phyloP scores from a whole-genome alignment of 2,113 vertebrate genomes.

The Pelobates fuscus region DNA sequence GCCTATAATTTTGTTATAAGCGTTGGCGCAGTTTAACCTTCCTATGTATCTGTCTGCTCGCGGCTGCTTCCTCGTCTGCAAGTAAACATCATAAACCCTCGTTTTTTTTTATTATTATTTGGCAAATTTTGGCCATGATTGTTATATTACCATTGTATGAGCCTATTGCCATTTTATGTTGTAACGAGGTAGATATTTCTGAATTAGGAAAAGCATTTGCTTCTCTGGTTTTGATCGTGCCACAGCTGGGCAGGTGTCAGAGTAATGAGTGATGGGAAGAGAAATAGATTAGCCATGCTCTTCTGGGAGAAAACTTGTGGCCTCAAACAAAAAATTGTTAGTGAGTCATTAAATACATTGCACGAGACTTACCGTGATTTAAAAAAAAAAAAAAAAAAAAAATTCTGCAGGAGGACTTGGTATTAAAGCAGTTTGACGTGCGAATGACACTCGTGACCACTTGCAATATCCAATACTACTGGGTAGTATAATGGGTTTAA shows the following conservation, averaged over 20 bases:
- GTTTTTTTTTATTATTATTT: conserved; percentile 24
- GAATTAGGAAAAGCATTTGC: not conserved
- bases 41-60: conserved; percentile 15
- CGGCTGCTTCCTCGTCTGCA: conserved; percentile 25
- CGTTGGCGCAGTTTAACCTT: conserved; percentile 65
- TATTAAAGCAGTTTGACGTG: too few species aligned
- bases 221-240: not conserved
- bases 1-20: conserved; percentile 70
- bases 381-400: too few species aligned
- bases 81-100: conserved; percentile 31
- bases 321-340: too few species aligned
- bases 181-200: conserved; percentile 19
- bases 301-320: too few species aligned
- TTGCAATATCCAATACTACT: too few species aligned
- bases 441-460: too few species aligned
- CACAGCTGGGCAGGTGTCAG: conserved; percentile 4
- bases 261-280: not conserved
- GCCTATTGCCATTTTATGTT: conserved; percentile 2
- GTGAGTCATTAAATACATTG: too few species aligned
- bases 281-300: too few species aligned
- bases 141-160: conserved; percentile 13
- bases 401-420: too few species aligned
- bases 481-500: too few species aligned
- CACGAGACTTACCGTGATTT: too few species aligned
- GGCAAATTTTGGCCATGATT: conserved; percentile 22